phyloP scores from a whole-genome alignment of 2,113 vertebrate genomes.

The Serilophus lunatus region DNA sequence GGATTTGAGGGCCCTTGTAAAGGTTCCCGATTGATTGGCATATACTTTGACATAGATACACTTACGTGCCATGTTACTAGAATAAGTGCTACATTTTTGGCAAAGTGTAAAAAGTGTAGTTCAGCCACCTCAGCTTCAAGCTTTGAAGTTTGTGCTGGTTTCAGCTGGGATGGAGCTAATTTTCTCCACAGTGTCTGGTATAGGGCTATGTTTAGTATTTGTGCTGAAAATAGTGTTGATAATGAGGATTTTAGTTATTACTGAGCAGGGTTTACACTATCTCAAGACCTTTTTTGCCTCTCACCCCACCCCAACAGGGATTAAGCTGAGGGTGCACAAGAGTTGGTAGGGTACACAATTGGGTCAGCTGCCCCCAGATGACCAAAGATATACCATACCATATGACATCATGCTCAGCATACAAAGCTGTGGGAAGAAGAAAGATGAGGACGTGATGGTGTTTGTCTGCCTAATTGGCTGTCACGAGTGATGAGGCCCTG shows the following conservation, averaged over 20 bases:
- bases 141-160: too few relatives aligned
- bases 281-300: neutral
- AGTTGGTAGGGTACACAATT: neutral
- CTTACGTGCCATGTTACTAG: neutral
- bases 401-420: neutral
- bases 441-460: neutral
- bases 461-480: neutral
- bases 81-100: neutral
- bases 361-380: neutral
- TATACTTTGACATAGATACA: neutral
- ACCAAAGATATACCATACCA: neutral
- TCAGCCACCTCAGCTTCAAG: neutral
- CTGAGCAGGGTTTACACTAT: neutral
- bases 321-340: neutral
- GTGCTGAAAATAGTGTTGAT: neutral
- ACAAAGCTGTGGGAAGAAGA: neutral
- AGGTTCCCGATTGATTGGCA: neutral
- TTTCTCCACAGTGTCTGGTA: neutral
- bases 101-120: neutral
- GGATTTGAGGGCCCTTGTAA: neutral
- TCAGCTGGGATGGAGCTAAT: neutral
- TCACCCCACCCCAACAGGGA: neutral
- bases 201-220: neutral
- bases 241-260: neutral
- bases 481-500: rapidly evolving